Conservation (phyloP, 2,888 invertebrate species). For the Harpalus rubripes region DNA sequence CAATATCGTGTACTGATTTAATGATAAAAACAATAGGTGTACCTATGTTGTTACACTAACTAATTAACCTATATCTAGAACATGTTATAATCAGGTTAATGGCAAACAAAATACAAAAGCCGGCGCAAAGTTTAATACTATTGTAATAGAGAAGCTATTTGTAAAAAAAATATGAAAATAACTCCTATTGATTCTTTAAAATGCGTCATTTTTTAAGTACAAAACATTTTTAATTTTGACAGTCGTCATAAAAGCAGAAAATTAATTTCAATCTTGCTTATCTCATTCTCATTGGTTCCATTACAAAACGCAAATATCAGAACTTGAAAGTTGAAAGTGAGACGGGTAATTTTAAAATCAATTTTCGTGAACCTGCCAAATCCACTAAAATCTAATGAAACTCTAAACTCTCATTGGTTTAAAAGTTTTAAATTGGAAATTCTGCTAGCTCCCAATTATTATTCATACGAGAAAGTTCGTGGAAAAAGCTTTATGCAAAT, state of each 20-base stretch:
- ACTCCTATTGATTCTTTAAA: neutral
- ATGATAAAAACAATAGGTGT: neutral
- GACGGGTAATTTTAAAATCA: constrained; percentile 8
- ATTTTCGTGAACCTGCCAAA: constrained; percentile 8
- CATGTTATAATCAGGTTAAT: neutral
- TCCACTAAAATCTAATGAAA: constrained; percentile 13
- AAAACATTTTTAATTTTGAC: neutral
- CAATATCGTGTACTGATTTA: neutral
- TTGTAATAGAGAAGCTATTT: neutral
- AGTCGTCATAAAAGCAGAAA: neutral
- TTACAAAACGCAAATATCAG: neutral
- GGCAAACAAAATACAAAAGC: neutral
- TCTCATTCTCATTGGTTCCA: constrained; percentile 3
- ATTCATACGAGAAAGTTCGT: neutral
- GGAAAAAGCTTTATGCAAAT: neutral
- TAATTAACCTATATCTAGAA: neutral
- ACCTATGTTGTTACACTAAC: neutral
- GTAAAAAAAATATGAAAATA: neutral
- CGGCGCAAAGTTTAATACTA: neutral
- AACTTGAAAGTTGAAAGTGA: neutral
- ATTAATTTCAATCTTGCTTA: neutral
- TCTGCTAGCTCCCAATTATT: constrained; percentile 8
- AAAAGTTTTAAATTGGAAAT: constrained; percentile 23
- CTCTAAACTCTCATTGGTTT: neutral
- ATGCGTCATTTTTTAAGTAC: neutral